Evolutionary conservation across 2,888 invertebrate genomes (phyloP).

Genomic region (Calephelis perditalis): DNA sequence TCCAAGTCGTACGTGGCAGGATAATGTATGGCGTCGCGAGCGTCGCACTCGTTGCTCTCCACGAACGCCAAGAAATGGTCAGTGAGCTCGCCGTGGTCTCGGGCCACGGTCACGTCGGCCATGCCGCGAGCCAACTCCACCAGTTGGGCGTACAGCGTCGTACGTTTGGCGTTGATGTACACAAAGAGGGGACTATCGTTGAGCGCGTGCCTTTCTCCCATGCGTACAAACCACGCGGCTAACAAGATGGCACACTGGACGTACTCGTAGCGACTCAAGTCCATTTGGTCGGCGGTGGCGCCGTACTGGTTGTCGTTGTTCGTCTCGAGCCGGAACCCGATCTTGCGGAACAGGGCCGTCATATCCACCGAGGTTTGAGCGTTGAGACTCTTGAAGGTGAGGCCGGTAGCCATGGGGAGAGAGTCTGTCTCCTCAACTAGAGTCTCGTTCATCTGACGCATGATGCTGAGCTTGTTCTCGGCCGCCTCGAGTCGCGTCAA

Average conservation of each 20-base stretch:
- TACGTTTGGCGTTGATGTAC: constrained; percentile 12
- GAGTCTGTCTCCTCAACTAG: constrained; percentile 12
- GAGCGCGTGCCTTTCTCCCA: constrained; percentile 12
- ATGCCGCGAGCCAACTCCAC: constrained; percentile 10
- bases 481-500: constrained; percentile 11
- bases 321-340: constrained; percentile 11
- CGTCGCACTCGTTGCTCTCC: constrained; percentile 11
- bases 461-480: constrained; percentile 9
- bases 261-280: constrained; percentile 11
- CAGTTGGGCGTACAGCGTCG: constrained; percentile 10
- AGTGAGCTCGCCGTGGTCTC: constrained; percentile 1
- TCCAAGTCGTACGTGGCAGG: constrained; percentile 11
- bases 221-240: constrained; percentile 10
- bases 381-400: constrained; percentile 14
- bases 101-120: constrained; percentile 3
- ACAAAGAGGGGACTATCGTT: constrained; percentile 13
- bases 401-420: constrained; percentile 9
- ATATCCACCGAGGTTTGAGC: constrained; percentile 13
- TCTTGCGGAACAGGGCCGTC: constrained; percentile 14
- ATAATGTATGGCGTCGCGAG: constrained; percentile 11
- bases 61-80: constrained; percentile 9
- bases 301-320: background rate
- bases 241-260: constrained; percentile 6
- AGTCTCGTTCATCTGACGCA: constrained; percentile 14
- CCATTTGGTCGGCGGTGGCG: constrained; percentile 6